A percentile compares a stretch with the other conserved stretches of the same genome.
Evolutionary conservation across 64 coral and sea anemone species (phyloP).

Genomic region (Stylophora pistillata): DNA sequence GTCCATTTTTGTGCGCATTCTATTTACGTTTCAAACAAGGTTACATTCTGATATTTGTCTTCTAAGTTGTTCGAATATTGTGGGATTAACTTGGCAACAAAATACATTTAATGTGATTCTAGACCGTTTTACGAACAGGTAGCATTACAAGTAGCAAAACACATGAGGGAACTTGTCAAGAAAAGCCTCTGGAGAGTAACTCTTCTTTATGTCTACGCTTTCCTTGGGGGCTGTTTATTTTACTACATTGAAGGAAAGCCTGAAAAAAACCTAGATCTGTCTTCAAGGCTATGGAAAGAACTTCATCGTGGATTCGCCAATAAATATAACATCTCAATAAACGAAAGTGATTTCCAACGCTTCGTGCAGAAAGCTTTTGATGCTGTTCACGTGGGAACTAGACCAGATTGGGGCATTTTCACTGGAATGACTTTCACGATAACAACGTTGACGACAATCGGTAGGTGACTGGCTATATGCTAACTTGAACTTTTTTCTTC

Average conservation of each 20-base stretch:
- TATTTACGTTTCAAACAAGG: no score
- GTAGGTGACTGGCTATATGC: not conserved
- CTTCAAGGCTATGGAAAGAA: not conserved
- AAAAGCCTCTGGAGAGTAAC: conserved; percentile 2
- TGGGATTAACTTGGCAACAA: no score
- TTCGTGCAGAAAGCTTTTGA: conserved; percentile 27
- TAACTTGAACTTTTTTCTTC: no score
- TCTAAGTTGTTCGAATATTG: no score
- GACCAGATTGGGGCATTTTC: conserved; percentile 35
- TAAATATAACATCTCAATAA: conserved; percentile 40
- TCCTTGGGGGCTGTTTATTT: conserved; percentile 31
- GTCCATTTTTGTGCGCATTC: no score
- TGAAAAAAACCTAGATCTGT: not conserved
- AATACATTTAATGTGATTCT: no score
- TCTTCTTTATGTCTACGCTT: conserved; percentile 23
- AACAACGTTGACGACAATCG: conserved; percentile 37
- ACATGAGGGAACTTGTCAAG: conserved; percentile 17
- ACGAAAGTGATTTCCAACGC: conserved; percentile 15
- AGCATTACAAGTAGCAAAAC: no score
- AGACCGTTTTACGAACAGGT: no score
- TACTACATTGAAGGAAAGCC: conserved; percentile 21
- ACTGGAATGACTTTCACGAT: conserved; percentile 23
- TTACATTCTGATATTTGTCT: no score
- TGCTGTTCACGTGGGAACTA: not conserved
- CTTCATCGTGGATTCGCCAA: not conserved